A percentile compares a stretch with the other conserved stretches of the same genome.
These are phyloP conservation scores for Mechanitis messenoides DNA, from an alignment of 2,888 invertebrate genomes.

Conservation along the genomic window DNA sequence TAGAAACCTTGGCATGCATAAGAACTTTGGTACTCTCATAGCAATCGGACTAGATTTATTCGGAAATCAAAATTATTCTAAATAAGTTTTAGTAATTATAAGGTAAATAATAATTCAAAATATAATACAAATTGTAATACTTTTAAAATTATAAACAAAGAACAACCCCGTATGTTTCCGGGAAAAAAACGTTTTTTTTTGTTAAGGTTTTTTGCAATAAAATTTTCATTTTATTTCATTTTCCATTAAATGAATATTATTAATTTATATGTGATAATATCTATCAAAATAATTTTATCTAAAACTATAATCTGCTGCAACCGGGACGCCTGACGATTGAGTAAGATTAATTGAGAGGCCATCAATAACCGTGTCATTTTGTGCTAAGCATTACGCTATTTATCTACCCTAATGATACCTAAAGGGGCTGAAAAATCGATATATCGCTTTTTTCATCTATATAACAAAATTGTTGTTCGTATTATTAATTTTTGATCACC, in stretches of 20 bases:
- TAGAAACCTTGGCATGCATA: no score
- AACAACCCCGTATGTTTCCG: no score
- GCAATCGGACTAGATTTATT: background rate
- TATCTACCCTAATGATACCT: conserved; percentile 5
- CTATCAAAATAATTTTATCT: conserved; percentile 3
- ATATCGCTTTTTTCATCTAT: background rate
- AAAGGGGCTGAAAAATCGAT: background rate
- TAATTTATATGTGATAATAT: no score
- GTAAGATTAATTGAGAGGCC: conserved; percentile 40
- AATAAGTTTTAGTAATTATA: no score
- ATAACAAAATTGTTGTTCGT: background rate
- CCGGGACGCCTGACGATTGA: conserved; percentile 28
- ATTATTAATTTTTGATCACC: background rate
- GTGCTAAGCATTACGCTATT: conserved; percentile 13
- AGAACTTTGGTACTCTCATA: no score
- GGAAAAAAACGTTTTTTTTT: no score
- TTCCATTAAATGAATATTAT: background rate
- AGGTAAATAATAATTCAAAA: no score
- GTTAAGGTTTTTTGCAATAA: no score
- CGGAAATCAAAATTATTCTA: background rate
- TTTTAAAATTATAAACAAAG: background rate
- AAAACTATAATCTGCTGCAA: conserved; percentile 7
- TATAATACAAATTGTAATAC: no score
- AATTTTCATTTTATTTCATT: background rate
- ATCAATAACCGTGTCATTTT: conserved; percentile 40